These are phyloP conservation scores for Morpho helenor DNA, from an alignment of 2,888 invertebrate genomes.

Conservation along the genomic window DNA sequence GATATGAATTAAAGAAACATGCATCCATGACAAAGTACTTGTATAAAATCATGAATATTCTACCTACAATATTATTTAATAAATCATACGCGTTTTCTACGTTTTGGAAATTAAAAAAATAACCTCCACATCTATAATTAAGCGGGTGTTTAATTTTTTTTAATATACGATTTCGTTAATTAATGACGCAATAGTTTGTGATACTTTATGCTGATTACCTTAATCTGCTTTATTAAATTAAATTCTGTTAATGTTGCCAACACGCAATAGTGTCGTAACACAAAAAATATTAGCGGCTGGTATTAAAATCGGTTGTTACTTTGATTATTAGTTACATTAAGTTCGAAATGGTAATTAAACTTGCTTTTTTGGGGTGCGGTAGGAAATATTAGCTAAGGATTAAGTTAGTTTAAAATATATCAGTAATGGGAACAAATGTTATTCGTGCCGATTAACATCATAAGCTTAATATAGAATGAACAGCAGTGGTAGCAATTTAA, in stretches of 20 bases:
- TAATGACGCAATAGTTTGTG: constrained; percentile 3
- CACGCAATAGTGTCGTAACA: constrained; percentile 21
- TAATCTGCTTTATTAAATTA: constrained; percentile 8
- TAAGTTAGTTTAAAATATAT: neutral
- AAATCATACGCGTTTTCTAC: too few relatives aligned
- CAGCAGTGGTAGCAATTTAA: too few relatives aligned
- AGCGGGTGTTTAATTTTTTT: neutral
- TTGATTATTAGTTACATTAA: neutral
- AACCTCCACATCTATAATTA: too few relatives aligned
- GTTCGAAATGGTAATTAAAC: neutral
- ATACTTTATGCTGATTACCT: constrained; percentile 8
- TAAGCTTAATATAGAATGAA: neutral
- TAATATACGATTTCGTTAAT: constrained; percentile 5
- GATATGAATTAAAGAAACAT: too few relatives aligned
- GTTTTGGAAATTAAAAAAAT: too few relatives aligned
- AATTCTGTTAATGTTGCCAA: constrained; percentile 16
- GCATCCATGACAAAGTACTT: too few relatives aligned
- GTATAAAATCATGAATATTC: too few relatives aligned
- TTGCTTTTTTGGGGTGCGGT: neutral
- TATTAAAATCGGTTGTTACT: neutral
- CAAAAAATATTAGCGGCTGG: neutral
- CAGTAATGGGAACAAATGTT: neutral
- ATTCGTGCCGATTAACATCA: neutral
- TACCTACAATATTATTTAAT: too few relatives aligned
- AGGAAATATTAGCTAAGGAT: neutral